These are phyloP conservation scores for Plumapathes pennacea DNA, from an alignment of 92 coral and sea anemone species.

Conservation along the genomic window DNA sequence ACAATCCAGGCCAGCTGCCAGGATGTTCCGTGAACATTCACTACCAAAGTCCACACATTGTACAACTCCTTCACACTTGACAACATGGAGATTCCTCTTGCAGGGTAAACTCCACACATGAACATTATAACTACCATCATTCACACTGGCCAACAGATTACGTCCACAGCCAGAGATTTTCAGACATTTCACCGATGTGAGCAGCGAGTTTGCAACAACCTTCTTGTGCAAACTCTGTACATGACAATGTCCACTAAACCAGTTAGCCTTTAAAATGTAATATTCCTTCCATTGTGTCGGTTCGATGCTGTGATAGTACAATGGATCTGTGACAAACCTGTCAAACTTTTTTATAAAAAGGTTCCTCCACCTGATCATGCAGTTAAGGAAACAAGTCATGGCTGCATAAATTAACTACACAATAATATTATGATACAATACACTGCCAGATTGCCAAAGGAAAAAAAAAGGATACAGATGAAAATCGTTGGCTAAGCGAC, in stretches of 20 bases:
- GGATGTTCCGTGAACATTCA: constrained; percentile 56
- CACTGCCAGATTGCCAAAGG: no score
- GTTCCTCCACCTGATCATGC: constrained; percentile 79
- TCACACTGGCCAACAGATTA: constrained; percentile 66
- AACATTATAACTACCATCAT: constrained; percentile 46
- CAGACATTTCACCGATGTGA: constrained; percentile 56
- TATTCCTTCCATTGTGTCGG: constrained; percentile 88
- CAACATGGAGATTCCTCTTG: constrained; percentile 42
- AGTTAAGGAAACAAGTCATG: not conserved
- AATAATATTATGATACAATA: not conserved
- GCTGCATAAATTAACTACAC: constrained; percentile 23
- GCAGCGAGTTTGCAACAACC: constrained; percentile 16
- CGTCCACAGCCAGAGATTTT: constrained; percentile 81
- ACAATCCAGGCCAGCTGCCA: constrained; percentile 65
- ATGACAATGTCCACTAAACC: constrained; percentile 93
- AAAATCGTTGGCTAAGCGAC: constrained; percentile 84
- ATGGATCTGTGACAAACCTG: constrained; percentile 65
- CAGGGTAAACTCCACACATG: constrained; percentile 67
- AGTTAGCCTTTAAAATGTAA: constrained; percentile 73
- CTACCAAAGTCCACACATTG: constrained; percentile 77
- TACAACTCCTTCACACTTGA: constrained; percentile 60
- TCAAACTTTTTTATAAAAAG: constrained; percentile 61
- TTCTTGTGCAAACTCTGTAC: constrained; percentile 70
- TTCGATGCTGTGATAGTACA: constrained; percentile 53
- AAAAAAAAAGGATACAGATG: constrained; percentile 84